Evolutionary conservation across 2,797 vertebrate species (phyloP), one percentile per base, ranked within the genome.

Genomic region (Lagodon rhomboides): DNA sequence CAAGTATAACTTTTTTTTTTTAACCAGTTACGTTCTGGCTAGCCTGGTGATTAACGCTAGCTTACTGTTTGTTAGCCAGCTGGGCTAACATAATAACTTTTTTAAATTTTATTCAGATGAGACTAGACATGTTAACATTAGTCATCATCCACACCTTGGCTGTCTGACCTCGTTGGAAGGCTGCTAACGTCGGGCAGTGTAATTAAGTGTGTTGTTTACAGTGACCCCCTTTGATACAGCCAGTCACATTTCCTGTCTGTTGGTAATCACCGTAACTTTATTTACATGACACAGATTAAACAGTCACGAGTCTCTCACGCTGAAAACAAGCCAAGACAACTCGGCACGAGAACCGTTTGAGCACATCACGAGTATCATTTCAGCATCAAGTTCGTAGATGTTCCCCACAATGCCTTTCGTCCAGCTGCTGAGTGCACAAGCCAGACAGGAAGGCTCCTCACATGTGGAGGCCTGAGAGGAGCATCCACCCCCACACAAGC

Each of bases 221-320:
- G 65, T 59, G 49, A 64, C 30, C 5, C 46, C 3, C 43, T 16
- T 18, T 46, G 43, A 54, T 15, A 8, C 41, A 53, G 66, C 77
- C 59, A 76, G 66, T 78, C 59, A 76, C 61, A 64, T 84, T 87
- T 87, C 73, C 80, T 83, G 79, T 82, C 18, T 74, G 47, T 61
- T 17, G 15, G 5, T 55, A 23, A 22, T 66, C 34, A 22, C 55
- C 59, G 1, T 68, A 25, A 68, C 47, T 44, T 41, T 2, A 8
- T 71, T 46, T 7, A 53, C 23, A 46, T 50, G 60, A 50, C 79
- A 56, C 59, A 22, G 0, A 22, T 25, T 22, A n/a, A 8, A 66
- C 30, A 62, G 22, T 58, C 23, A 65, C 16, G 20, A 12, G 7
- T 38, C 2, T 20, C 43, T 49, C 55, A 22, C 56, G n/a, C n/a